phyloP scores from a whole-genome alignment of 2,888 invertebrate species.

The Pyrgus malvae region DNA sequence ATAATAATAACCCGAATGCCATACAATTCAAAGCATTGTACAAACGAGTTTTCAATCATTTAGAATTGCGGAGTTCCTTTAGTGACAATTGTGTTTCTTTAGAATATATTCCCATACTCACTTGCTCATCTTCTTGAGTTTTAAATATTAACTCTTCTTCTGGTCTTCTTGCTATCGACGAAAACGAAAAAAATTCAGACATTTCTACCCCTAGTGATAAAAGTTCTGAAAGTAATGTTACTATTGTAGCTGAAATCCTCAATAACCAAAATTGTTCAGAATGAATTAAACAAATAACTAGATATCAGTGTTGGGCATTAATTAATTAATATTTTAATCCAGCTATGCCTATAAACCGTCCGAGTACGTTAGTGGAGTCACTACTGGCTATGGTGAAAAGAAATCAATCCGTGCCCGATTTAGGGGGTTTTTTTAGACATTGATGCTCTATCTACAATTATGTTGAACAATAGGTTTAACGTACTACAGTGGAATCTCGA shows the following conservation, averaged over 20 bases:
- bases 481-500: too few species aligned
- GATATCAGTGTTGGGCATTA: too few species aligned
- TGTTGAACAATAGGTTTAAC: too few species aligned
- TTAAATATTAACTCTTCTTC: background rate
- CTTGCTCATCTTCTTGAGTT: background rate
- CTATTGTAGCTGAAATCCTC: background rate
- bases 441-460: too few species aligned
- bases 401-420: too few species aligned
- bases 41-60: constrained; percentile 30
- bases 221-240: background rate
- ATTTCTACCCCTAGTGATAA: background rate
- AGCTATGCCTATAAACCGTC: too few species aligned
- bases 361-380: too few species aligned
- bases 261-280: background rate
- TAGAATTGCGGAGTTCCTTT: constrained; percentile 16
- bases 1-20: constrained; percentile 31
- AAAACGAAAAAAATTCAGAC: background rate
- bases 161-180: background rate
- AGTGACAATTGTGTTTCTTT: constrained; percentile 29
- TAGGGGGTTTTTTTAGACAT: too few species aligned
- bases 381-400: too few species aligned
- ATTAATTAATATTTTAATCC: too few species aligned
- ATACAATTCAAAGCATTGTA: constrained; percentile 31
- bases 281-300: background rate
- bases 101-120: constrained; percentile 28